phyloP scores from a whole-genome alignment of 2,888 invertebrate genomes.

The Hesperia comma region DNA sequence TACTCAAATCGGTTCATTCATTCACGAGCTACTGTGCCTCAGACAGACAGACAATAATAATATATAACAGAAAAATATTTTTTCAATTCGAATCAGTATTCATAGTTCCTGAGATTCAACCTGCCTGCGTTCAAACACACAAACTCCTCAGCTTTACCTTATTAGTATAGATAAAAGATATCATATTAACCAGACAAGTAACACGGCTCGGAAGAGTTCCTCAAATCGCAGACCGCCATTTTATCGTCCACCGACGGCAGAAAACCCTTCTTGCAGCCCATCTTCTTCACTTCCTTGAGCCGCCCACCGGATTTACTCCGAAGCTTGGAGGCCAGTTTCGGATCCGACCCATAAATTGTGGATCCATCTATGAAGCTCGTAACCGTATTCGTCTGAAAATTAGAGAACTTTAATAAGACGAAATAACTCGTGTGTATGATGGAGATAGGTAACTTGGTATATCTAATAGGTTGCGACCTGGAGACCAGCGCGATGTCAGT shows the following conservation, averaged over 20 bases:
- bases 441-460: no score
- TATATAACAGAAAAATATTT: no score
- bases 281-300: constrained; percentile 63
- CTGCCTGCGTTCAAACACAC: no score
- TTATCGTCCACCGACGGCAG: constrained; percentile 73
- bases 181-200: constrained; percentile 69
- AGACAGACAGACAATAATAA: no score
- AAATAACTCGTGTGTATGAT: not conserved
- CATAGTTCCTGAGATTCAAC: no score
- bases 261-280: constrained; percentile 60
- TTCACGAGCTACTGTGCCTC: no score
- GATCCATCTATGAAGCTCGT: constrained; percentile 84
- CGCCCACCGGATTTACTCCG: constrained; percentile 72
- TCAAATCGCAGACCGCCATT: constrained; percentile 66
- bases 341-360: constrained; percentile 77
- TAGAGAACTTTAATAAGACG: constrained; percentile 8
- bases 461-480: no score
- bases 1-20: no score
- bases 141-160: not conserved
- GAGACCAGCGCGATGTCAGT: no score
- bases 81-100: no score
- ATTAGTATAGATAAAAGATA: not conserved
- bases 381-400: constrained; percentile 86
- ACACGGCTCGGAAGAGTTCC: constrained; percentile 71
- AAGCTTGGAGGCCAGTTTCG: constrained; percentile 62